phyloP scores from a whole-genome alignment of 1,140 invertebrate genomes.

The Lithobius niger region DNA sequence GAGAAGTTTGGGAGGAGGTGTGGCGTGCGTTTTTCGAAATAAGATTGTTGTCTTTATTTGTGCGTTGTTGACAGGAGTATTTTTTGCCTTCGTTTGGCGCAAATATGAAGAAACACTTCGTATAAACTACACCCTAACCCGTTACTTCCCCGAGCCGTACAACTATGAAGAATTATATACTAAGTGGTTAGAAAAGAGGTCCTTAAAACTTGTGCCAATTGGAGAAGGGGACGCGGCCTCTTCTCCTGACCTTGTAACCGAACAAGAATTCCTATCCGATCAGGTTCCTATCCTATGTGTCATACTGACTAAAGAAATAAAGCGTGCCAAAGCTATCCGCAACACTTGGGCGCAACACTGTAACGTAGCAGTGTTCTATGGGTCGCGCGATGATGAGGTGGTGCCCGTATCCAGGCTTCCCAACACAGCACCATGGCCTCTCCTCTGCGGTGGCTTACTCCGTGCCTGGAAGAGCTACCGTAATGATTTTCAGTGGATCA shows the following conservation, averaged over 20 bases:
- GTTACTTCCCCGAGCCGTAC: conserved; percentile 11
- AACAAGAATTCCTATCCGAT: conserved; percentile 15
- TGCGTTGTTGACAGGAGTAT: conserved; percentile 19
- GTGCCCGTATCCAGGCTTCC: conserved; percentile 20
- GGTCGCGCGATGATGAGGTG: conserved; percentile 17
- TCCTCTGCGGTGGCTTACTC: conserved; percentile 19
- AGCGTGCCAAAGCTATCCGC: conserved; percentile 18
- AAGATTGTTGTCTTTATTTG: conserved; percentile 17
- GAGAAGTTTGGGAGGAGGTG: too few relatives aligned
- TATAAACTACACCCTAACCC: background rate
- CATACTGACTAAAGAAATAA: conserved; percentile 17
- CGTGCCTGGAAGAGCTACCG: conserved; percentile 15
- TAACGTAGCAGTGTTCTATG: conserved; percentile 20
- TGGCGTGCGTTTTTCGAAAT: background rate
- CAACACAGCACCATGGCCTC: conserved; percentile 11
- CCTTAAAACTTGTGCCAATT: background rate
- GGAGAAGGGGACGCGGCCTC: background rate
- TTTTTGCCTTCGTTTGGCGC: conserved; percentile 23
- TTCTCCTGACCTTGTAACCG: background rate
- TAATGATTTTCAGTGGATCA: conserved; percentile 31
- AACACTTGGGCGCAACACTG: conserved; percentile 23
- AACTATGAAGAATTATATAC: conserved; percentile 12
- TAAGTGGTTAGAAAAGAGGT: conserved; percentile 15
- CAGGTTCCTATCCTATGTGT: conserved; percentile 19
- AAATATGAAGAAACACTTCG: conserved; percentile 20